These are phyloP conservation scores for Sylvia atricapilla DNA, from an alignment of 2,113 vertebrate genomes.

Conservation along the genomic window DNA sequence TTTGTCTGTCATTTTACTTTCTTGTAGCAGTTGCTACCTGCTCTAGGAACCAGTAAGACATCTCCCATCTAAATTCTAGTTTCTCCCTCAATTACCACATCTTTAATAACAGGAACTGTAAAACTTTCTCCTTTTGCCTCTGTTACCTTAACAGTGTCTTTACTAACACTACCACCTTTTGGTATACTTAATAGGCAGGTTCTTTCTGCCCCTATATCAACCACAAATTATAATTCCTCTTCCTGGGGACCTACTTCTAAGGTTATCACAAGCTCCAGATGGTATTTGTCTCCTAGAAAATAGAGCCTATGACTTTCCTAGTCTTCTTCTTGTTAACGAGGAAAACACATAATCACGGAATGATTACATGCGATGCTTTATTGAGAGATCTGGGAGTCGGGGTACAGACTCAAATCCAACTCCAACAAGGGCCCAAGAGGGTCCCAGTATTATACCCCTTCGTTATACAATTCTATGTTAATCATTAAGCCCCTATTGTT, in stretches of 20 bases:
- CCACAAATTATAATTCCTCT: background rate
- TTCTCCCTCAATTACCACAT: background rate
- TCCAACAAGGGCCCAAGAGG: too few species aligned
- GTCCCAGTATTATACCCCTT: too few species aligned
- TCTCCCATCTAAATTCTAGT: background rate
- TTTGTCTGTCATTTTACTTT: background rate
- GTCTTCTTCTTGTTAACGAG: too few species aligned
- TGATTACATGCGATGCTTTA: too few species aligned
- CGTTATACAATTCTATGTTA: too few species aligned
- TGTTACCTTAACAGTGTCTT: background rate
- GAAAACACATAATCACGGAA: too few species aligned
- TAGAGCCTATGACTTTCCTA: background rate
- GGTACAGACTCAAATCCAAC: too few species aligned
- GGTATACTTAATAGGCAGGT: background rate
- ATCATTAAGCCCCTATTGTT: too few species aligned
- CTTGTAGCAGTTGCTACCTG: background rate
- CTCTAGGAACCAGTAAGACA: background rate
- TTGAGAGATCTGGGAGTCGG: too few species aligned
- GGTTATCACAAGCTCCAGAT: background rate
- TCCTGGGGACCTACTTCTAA: background rate
- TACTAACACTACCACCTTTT: background rate
- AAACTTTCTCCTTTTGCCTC: background rate
- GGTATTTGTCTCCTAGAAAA: background rate
- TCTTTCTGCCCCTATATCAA: background rate
- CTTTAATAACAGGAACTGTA: background rate